These are phyloP conservation scores for Contarinia nasturtii DNA, from an alignment of 1,140 invertebrate species.

Conservation along the genomic window DNA sequence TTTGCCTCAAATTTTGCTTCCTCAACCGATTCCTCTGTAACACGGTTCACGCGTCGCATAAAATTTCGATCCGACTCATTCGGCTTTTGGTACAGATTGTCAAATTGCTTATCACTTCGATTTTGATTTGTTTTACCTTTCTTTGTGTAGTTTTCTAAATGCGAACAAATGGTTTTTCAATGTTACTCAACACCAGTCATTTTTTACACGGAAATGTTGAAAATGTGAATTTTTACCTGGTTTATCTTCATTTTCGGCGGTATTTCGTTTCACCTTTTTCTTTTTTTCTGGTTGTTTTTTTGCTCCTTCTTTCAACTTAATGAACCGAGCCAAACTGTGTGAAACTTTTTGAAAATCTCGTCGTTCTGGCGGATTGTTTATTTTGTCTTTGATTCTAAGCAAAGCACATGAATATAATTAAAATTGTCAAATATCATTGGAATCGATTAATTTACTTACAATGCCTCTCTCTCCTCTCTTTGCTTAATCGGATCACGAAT, in stretches of 20 bases:
- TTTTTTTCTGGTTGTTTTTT: conserved; percentile 5
- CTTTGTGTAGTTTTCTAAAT: conserved; percentile 5
- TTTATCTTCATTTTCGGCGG: conserved; percentile 12
- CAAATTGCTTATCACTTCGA: conserved; percentile 3
- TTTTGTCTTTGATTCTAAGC: conserved; percentile 16
- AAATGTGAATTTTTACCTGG: conserved; percentile 3
- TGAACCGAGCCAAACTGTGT: conserved; percentile 16
- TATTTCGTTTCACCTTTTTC: conserved; percentile 1
- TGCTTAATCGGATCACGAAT: conserved; percentile 21
- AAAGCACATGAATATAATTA: too few species aligned
- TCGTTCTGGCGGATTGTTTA: conserved; percentile 17
- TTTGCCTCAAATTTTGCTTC: conserved; percentile 34
- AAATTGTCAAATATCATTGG: too few species aligned
- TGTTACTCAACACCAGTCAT: not conserved
- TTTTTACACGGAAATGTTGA: not conserved
- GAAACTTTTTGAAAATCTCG: conserved; percentile 16
- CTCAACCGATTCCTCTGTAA: conserved; percentile 27
- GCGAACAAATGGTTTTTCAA: not conserved
- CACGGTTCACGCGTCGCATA: conserved; percentile 26
- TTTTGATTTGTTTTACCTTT: conserved; percentile 2
- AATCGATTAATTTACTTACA: too few species aligned
- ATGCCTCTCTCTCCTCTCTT: conserved; percentile 13
- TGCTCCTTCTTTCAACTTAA: conserved; percentile 13
- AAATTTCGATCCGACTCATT: conserved; percentile 28
- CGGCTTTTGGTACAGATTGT: conserved; percentile 19